phyloP scores from a whole-genome alignment of 1,140 invertebrate species.

The Pogonomyrmex barbatus region DNA sequence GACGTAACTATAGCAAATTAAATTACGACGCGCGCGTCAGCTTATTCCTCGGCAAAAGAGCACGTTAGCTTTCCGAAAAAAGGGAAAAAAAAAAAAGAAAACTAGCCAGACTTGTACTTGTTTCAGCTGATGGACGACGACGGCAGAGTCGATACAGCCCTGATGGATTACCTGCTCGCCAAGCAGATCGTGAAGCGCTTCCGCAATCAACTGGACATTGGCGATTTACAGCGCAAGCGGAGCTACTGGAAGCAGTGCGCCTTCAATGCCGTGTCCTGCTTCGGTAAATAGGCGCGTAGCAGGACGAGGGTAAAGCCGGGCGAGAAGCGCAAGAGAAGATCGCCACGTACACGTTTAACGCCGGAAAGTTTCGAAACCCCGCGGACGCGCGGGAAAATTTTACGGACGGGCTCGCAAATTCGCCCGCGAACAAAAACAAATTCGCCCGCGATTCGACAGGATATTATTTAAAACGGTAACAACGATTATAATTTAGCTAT shows the following conservation, averaged over 20 bases:
- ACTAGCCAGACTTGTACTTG: not conserved
- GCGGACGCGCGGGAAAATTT: not conserved
- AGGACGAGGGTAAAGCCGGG: not conserved
- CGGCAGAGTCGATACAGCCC: slow-evolving; percentile 85
- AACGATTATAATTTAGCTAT: not conserved
- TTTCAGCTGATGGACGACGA: slow-evolving; percentile 85
- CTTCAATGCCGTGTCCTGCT: slow-evolving; percentile 89
- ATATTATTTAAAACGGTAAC: not conserved
- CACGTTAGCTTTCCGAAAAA: not conserved
- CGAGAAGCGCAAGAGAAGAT: not conserved
- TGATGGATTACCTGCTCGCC: slow-evolving; percentile 88
- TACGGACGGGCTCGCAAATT: not conserved
- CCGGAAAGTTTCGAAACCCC: slow-evolving; percentile 16
- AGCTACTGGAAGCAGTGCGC: slow-evolving; percentile 90
- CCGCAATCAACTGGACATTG: slow-evolving; percentile 84
- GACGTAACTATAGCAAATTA: not conserved
- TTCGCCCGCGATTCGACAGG: not conserved
- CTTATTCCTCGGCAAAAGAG: not conserved
- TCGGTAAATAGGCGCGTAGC: slow-evolving; percentile 83
- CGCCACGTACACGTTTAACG: not conserved
- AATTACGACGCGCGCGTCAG: not conserved
- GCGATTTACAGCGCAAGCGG: slow-evolving; percentile 87
- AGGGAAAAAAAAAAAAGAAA: not conserved
- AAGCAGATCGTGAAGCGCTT: slow-evolving; percentile 87
- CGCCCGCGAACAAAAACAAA: too few relatives aligned